A percentile compares a stretch with the other conserved stretches of the same genome.
phyloP scores from a whole-genome alignment of 2,113 vertebrate species.

The Megaceryle torquata region DNA sequence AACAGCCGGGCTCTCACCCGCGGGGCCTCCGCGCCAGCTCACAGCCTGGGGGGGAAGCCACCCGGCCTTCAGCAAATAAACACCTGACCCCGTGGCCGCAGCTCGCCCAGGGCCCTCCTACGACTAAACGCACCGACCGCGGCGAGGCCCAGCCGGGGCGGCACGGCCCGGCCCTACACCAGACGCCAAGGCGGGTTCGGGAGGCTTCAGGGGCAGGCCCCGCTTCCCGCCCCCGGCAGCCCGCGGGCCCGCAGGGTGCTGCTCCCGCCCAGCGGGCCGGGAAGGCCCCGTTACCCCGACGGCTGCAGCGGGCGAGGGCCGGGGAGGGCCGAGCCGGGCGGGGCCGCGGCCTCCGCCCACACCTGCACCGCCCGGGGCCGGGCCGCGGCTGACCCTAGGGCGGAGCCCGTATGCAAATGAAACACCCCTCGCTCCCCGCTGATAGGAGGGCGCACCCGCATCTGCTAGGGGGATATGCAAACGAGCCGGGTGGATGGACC shows the following conservation, averaged over 20 bases:
- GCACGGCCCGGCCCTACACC: neutral
- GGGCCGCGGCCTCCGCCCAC: neutral
- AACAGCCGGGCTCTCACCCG: too few relatives aligned
- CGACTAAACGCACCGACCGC: neutral
- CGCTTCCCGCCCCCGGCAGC: too few relatives aligned
- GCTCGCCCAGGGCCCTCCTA: rapidly evolving
- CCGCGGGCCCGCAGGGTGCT: neutral
- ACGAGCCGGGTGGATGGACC: neutral
- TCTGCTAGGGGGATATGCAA: neutral
- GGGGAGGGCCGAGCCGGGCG: too few relatives aligned
- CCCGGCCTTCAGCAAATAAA: rapidly evolving
- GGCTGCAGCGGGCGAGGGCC: too few relatives aligned
- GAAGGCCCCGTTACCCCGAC: too few relatives aligned
- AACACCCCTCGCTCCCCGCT: rapidly evolving
- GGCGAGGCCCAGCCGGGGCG: neutral
- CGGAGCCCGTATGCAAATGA: neutral
- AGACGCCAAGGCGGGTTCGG: neutral
- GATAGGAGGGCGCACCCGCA: rapidly evolving
- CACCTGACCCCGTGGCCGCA: too few relatives aligned
- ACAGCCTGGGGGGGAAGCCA: rapidly evolving
- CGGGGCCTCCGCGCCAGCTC: neutral
- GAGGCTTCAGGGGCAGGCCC: neutral
- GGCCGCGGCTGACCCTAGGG: rapidly evolving
- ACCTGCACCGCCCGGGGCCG: neutral
- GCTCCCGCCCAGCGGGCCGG: neutral